Percentiles rank a stretch among this genome's conserved stretches.
These are phyloP conservation scores for Nothobranchius kuhntae DNA, from an alignment of 2,113 vertebrate genomes.

Conservation along the genomic window DNA sequence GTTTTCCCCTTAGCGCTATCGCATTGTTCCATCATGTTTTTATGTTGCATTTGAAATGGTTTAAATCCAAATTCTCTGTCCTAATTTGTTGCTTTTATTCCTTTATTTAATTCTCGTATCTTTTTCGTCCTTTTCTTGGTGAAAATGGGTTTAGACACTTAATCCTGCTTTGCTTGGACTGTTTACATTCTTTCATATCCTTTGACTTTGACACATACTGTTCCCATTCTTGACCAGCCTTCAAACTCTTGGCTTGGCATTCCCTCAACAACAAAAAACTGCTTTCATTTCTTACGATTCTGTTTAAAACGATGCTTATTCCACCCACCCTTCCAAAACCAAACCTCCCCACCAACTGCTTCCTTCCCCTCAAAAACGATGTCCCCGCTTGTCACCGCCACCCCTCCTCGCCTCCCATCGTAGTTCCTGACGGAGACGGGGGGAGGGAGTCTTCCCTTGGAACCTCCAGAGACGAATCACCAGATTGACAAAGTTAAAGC, in stretches of 20 bases:
- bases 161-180: constrained; percentile 19
- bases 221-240: constrained; percentile 55
- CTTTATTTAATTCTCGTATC: neutral
- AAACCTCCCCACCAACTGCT: constrained; percentile 21
- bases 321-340: constrained; percentile 14
- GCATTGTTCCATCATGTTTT: too few relatives aligned
- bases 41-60: too few relatives aligned
- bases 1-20: too few relatives aligned
- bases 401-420: constrained; percentile 47
- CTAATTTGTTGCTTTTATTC: neutral
- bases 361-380: constrained; percentile 53
- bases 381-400: constrained; percentile 24
- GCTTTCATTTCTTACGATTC: constrained; percentile 49
- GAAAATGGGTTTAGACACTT: constrained; percentile 10
- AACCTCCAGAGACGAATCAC: constrained; percentile 83
- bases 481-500: constrained; percentile 87
- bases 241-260: constrained; percentile 56
- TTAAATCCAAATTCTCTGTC: neutral
- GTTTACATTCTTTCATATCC: constrained; percentile 2
- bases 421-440: constrained; percentile 78
- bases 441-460: constrained; percentile 87
- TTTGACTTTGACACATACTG: constrained; percentile 58
- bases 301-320: constrained; percentile 45
- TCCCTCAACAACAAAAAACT: constrained; percentile 48
- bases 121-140: constrained; percentile 10